Conservation (phyloP, 2,797 vertebrate genomes). For the Poliocrania exsul region DNA sequence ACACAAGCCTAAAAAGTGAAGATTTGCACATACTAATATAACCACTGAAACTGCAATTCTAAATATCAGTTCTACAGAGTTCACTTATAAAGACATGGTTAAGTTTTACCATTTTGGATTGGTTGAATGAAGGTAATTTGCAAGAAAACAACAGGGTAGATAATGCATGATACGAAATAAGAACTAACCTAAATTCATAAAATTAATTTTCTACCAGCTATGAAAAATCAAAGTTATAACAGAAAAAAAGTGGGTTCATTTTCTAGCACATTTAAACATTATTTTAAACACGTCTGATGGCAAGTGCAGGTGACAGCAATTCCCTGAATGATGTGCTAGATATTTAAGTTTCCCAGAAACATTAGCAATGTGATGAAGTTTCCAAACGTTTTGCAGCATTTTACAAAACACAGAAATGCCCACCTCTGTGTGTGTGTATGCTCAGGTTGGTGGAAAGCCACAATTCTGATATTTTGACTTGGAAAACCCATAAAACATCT, state of each 20-base stretch:
- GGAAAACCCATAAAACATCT: background rate
- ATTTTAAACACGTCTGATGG: background rate
- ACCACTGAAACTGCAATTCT: background rate
- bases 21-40: background rate
- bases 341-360: background rate
- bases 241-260: background rate
- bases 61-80: background rate
- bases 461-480: background rate
- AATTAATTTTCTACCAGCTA: background rate
- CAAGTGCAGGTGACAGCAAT: background rate
- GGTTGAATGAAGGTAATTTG: background rate
- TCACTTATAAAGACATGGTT: accelerated
- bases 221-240: background rate
- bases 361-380: background rate
- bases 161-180: background rate
- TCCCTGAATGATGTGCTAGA: accelerated
- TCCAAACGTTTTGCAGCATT: accelerated
- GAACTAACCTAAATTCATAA: background rate
- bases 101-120: background rate
- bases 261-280: background rate
- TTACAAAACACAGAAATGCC: background rate
- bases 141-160: background rate
- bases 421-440: accelerated
- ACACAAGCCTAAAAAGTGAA: background rate
- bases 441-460: background rate